Evolutionary conservation across 2,888 invertebrate genomes (phyloP), one percentile per base, ranked within the genome.

Genomic region (Drosophila planitibia): DNA sequence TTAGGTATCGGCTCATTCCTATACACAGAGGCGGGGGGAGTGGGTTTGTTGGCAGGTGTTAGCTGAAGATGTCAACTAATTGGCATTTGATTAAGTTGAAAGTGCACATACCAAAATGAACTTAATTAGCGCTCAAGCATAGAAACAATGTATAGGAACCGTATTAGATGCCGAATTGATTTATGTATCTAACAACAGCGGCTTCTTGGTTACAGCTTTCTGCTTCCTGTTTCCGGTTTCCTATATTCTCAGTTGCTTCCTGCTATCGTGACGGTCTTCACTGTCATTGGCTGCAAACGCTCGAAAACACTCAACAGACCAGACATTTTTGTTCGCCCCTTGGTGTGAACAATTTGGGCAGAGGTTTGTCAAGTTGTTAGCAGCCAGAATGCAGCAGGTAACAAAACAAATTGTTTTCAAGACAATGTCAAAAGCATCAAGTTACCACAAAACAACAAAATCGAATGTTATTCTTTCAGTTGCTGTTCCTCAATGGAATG

Each of bases 51-150:
- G 25, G 47, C 25, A 28, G 41, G 28, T 64, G 53, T 62, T 47
- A 37, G 66, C 59, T 65, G 64, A 51, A 74, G 74, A 65, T 79
- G 84, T 70, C 76, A 72, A 68, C 72, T 84, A 85, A 85, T 87
- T 87, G 83, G 74, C 83, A 85, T 85, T 85, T 85, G 77, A 85
- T 87, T 74, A 85, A 76, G 73, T 76, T 62, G 67, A 76, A 71
- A 66, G 67, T 68, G 63, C 65, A 71, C 61, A 37, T 65, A 68
- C 58, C 44, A 64, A 53, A 19, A 39, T 55, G 49, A 67, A 83
- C 72, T 72, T 78, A 78, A 76, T 76, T 74, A 83, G 55, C 60
- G 28, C 58, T 22, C 16, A 16, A 16, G 25, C 47, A 47, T 25
- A 16, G 25, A 25, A 19, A 37, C 35, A 33, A 53, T 35, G 3